phyloP scores from a whole-genome alignment of 2,888 invertebrate genomes.

The Cryptocephalus moraei region DNA sequence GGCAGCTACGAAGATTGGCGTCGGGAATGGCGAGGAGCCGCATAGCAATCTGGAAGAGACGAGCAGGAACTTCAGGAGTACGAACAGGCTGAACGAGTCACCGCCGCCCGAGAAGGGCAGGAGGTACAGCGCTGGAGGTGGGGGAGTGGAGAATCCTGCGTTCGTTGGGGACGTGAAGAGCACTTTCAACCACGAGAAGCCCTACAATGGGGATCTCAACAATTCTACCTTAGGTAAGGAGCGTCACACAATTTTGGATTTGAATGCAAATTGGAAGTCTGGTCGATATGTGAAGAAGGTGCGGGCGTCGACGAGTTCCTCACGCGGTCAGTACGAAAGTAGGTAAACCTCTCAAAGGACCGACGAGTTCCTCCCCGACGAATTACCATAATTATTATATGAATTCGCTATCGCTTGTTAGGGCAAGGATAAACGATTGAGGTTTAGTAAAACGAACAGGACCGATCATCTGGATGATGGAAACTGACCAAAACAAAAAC shows the following conservation, averaged over 20 bases:
- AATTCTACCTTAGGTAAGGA: constrained; percentile 7
- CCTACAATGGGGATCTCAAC: constrained; percentile 32
- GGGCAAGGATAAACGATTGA: no score
- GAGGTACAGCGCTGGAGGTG: constrained; percentile 27
- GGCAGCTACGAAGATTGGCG: neutral
- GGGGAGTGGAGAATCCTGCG: constrained; percentile 41
- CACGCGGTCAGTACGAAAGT: no score
- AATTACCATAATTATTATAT: no score
- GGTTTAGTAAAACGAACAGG: no score
- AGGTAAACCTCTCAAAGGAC: no score
- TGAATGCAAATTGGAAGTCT: no score
- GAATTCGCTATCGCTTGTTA: no score
- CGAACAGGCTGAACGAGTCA: constrained; percentile 30
- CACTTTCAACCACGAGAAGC: constrained; percentile 31
- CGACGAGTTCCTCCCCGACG: no score
- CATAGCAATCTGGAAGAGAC: constrained; percentile 34
- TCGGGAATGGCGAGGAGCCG: constrained; percentile 18
- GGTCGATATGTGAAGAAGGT: no score
- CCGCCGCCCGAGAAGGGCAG: constrained; percentile 20
- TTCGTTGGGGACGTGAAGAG: constrained; percentile 37
- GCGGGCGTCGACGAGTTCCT: no score
- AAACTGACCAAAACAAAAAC: no score
- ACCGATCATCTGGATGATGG: no score
- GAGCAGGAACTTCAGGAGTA: constrained; percentile 35
- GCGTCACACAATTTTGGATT: neutral